A percentile compares a stretch with the other conserved stretches of the same genome.
phyloP scores from a whole-genome alignment of 1,140 invertebrate species.

The Aporrectodea caliginosa region DNA sequence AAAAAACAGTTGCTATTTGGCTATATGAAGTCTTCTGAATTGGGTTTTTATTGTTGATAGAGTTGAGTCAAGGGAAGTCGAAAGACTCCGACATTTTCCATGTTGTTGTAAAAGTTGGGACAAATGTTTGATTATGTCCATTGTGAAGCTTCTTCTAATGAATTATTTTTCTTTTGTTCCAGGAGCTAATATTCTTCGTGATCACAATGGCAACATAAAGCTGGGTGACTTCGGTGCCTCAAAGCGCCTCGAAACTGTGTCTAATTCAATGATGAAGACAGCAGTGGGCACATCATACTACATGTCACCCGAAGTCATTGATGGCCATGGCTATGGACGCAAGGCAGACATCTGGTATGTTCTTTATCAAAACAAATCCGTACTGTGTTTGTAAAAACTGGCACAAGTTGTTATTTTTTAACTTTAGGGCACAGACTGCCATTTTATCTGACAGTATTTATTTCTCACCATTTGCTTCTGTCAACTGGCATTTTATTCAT shows the following conservation, averaged over 20 bases:
- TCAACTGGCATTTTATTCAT: too few relatives aligned
- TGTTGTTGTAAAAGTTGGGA: too few relatives aligned
- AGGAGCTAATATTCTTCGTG: constrained; percentile 56
- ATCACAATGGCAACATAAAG: constrained; percentile 50
- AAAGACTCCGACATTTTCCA: too few relatives aligned
- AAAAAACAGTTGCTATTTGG: constrained; percentile 10
- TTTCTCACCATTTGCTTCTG: too few relatives aligned
- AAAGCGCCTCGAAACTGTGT: constrained; percentile 53
- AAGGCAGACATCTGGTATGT: constrained; percentile 56
- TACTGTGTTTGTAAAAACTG: too few relatives aligned
- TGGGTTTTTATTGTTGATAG: background rate
- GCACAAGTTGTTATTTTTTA: too few relatives aligned
- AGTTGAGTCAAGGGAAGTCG: too few relatives aligned
- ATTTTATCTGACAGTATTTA: too few relatives aligned
- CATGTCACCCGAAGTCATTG: constrained; percentile 57
- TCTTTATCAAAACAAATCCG: too few relatives aligned
- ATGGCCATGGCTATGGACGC: constrained; percentile 51
- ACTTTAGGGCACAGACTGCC: too few relatives aligned
- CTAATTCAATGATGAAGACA: constrained; percentile 36
- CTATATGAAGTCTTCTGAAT: background rate
- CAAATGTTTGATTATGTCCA: too few relatives aligned
- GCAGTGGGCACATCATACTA: constrained; percentile 54
- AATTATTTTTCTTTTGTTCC: constrained; percentile 28
- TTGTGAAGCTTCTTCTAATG: too few relatives aligned
- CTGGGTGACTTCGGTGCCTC: constrained; percentile 57